Conservation (phyloP, 2,797 vertebrate genomes). For the Paramormyrops hopkinsi region DNA sequence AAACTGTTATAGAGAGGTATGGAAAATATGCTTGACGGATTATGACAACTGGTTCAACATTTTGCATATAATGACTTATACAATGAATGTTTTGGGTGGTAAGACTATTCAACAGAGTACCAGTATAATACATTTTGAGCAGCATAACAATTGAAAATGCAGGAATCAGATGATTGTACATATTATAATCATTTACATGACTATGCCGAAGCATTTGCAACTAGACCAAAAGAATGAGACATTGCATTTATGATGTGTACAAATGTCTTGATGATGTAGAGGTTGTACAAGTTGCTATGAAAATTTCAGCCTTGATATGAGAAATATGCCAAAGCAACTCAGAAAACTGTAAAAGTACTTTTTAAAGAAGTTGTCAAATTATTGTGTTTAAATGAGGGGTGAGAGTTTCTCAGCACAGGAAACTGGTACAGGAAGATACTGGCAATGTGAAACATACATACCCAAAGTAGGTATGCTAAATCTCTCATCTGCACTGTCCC, state of each 20-base stretch:
- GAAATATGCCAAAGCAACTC: not conserved
- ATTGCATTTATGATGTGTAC: not conserved
- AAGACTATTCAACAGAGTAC: too few relatives aligned
- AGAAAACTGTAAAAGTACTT: not conserved
- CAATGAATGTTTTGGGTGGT: too few relatives aligned
- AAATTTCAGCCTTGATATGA: not conserved
- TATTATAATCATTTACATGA: not conserved
- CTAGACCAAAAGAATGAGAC: not conserved
- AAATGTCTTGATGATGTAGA: not conserved
- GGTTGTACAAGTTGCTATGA: not conserved
- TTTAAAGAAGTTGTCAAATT: not conserved
- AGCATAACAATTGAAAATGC: not conserved
- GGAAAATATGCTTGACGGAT: not conserved
- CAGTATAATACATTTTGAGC: not conserved
- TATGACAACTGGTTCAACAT: not conserved
- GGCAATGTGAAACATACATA: not conserved
- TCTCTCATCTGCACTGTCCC: not conserved
- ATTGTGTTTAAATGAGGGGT: not conserved
- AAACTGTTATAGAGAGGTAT: not conserved
- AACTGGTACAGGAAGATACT: not conserved
- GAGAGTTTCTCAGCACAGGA: not conserved
- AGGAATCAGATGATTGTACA: not conserved
- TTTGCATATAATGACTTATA: not conserved
- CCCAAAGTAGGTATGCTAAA: not conserved
- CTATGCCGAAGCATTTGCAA: not conserved